Percentiles rank a stretch among this genome's conserved stretches.
phyloP scores from a whole-genome alignment of 1,140 invertebrate species.

The Zophobas morio region DNA sequence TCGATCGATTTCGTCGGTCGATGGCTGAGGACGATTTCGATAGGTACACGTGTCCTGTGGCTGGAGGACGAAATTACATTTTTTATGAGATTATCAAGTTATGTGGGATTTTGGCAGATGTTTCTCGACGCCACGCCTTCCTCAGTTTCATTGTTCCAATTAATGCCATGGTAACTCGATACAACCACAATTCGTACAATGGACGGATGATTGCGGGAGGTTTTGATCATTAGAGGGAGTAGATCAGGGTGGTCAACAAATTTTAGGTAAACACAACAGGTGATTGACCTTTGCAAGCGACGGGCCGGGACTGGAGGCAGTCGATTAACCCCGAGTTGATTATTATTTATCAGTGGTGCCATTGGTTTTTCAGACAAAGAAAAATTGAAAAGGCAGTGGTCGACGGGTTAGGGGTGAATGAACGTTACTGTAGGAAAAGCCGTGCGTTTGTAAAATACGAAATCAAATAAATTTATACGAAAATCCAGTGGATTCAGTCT shows the following conservation, averaged over 20 bases:
- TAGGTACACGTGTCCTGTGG: conserved; percentile 1
- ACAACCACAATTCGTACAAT: neutral
- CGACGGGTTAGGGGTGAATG: too few relatives aligned
- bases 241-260: neutral
- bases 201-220: neutral
- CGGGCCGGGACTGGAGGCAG: too few relatives aligned
- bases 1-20: neutral
- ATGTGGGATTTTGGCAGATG: conserved; percentile 24
- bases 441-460: too few relatives aligned
- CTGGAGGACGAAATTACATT: neutral
- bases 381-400: too few relatives aligned
- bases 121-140: conserved; percentile 4
- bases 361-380: too few relatives aligned
- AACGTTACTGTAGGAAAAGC: too few relatives aligned
- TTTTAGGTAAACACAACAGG: neutral
- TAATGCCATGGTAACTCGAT: conserved; percentile 22
- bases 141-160: conserved; percentile 3
- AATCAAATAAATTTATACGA: too few relatives aligned
- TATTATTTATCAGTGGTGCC: neutral
- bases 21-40: neutral
- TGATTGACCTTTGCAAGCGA: neutral
- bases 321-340: neutral
- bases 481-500: too few relatives aligned
- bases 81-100: conserved; percentile 18
- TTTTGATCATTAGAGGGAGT: conserved; percentile 2